Evolutionary conservation across 1,140 invertebrate genomes (phyloP), one percentile per base, ranked within the genome.

Genomic region (Drosophila truncata): DNA sequence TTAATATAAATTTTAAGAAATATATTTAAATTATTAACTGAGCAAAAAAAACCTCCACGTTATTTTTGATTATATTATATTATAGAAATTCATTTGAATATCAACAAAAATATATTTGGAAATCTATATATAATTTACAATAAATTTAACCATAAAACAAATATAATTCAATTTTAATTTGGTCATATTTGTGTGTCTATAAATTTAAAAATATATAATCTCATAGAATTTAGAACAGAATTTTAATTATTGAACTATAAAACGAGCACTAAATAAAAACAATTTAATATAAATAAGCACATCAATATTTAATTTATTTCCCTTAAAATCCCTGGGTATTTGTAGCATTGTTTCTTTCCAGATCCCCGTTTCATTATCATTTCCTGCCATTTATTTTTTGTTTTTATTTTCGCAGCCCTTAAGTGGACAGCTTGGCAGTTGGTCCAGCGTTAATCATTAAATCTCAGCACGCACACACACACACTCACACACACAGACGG

Each of bases 361-460:
- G 3, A 54, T 9, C 27, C 27, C 20, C 35, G 11, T 47, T 49
- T 49, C 44, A 52, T 66, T 69, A 54, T 35, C 50, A 54, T 35
- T 65, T 66, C 33, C 44, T 33, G 33, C 33, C 27, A 71, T 59
- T 59, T 72, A 70, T 59, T 47, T 41, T 71, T 78, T 64, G 25
- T 65, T 60, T 76, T 58, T 47, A 52, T 63, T 78, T 50, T 58
- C 63, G 47, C 73, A 69, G 78, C 47, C 47, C 85, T 78, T 63
- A 72, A 88, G 70, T 79, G 75, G 42, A 80, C 66, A 78, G 65
- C 42, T 44, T 33, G 57, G 69, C 44, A 78, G 78, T 67, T 63
- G 79, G 61, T 55, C 50, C 58, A 78, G 67, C 42, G 62, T 88
- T 87, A 87, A 87, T 90, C 84, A 87, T 81, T 84, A 88, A 87